Evolutionary conservation across 1,140 invertebrate genomes (phyloP), one percentile per base, ranked within the genome.

Genomic region (Diploscapter pachys): DNA sequence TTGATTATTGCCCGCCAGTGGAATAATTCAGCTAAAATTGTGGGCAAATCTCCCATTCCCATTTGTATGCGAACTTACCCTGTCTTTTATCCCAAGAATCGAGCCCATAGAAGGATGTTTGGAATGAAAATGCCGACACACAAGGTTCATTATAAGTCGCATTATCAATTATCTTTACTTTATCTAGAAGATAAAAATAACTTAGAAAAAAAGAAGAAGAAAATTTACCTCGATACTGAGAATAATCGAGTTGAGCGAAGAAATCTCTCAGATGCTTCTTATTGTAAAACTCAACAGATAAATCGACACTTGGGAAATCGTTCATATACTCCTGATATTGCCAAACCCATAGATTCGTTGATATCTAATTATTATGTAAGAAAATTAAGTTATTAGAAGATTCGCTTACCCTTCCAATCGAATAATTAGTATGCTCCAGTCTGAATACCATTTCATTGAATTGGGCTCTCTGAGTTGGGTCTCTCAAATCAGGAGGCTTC

Each of bases 51-150:
- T 48, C 48, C 48, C n/a, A 49, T 13, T 11, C 9, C 9, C 8
- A 53, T 6, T 53, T 5, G 8, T 8, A 68, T 31, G 8, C 8
- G 9, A n/a, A 71, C 51, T 4, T 48, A 51, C 56, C 59, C 61
- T 85, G 83, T 69, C 83, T 78, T 71, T 85, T 85, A 59, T 85
- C 83, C 83, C 83, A 85, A 4, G 82, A 84, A 63, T 85, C 78
- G 11, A 85, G 76, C 13, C 82, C 83, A 66, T 85, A 85, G 76
- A 85, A 85, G 13, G 80, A 82, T 11, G 83, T 85, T 77, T 85
- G 84, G 77, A 85, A 85, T 6, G 81, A 83, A 76, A 85, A 85
- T 31, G 83, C 84, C 31, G 67, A 49, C 50, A 85, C 74, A 69
- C 84, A 85, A 2, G 84, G 84, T 62, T 85, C 82, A 31, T 80